Evolutionary conservation across 1,140 invertebrate species (phyloP), one percentile per base, ranked within the genome.

Genomic region (Lepidurus arcticus): DNA sequence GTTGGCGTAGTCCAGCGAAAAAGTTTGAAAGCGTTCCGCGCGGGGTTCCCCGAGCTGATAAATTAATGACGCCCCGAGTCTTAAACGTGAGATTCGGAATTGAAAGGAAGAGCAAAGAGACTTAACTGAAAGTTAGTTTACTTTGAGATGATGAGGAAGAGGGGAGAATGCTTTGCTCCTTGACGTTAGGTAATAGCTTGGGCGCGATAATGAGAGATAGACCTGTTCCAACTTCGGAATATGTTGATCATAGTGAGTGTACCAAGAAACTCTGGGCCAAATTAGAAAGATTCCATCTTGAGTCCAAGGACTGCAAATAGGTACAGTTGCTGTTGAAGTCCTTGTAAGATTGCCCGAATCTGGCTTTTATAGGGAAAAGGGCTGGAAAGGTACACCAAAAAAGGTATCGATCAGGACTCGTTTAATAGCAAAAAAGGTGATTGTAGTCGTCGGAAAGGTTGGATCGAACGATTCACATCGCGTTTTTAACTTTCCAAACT

Each of bases 101-200:
- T 65, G 53, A 65, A 65, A 21, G 16, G 13, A 65, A 65, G 21
- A 21, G 6, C 53, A 7, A 16, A 16, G 53, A 65, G 16, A 7
- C 1, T 21, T 21, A 9, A 65, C 53, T 9, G 53, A 11, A 65
- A 65, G 13, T 65, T 65, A 16, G 53, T 21, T 65, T 65, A 65
- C 21, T 65, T 65, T 7, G 53, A 65, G 53, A 4, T 65, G 53
- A 21, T 65, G 21, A 65, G 53, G 53, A 65, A 10, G 47, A 65
- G 47, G 47, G 53, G 6, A 1, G n/a, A 65, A 65, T 21, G 53
- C 34, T 34, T 34, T 65, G 13, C 16, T 65, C 7, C 53, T 21
- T 65, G 53, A 65, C 21, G 53, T 65, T 21, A 21, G 53, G 53
- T 65, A 65, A 65, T 65, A 65, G 53, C 16, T 34, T 65, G 53